These are phyloP conservation scores for Omphaloscelis lunosa DNA, from an alignment of 2,888 invertebrate species.

Conservation along the genomic window DNA sequence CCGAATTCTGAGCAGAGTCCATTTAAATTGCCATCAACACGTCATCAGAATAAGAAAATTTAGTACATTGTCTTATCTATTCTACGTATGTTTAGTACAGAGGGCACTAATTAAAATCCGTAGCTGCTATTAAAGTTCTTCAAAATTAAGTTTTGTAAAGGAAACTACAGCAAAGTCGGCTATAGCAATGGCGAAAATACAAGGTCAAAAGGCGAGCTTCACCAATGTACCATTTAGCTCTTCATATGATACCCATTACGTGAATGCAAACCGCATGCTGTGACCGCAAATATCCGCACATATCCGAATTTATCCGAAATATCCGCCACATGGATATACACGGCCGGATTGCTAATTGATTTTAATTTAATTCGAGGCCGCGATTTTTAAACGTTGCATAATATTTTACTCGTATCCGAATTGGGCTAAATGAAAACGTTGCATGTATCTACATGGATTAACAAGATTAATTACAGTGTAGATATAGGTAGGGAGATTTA, in stretches of 20 bases:
- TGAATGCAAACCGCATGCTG: slow-evolving; percentile 43
- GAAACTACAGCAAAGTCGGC: neutral
- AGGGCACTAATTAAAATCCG: too few relatives aligned
- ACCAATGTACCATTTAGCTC: slow-evolving; percentile 26
- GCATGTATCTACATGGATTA: slow-evolving; percentile 5
- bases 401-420: slow-evolving; percentile 28
- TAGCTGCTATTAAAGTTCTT: too few relatives aligned
- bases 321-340: slow-evolving; percentile 27
- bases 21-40: too few relatives aligned
- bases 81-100: too few relatives aligned
- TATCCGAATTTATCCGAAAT: slow-evolving; percentile 38
- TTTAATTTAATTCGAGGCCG: slow-evolving; percentile 33
- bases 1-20: too few relatives aligned
- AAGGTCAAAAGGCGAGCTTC: slow-evolving; percentile 7
- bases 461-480: slow-evolving; percentile 6
- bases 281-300: slow-evolving; percentile 37
- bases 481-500: too few relatives aligned
- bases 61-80: too few relatives aligned
- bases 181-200: neutral
- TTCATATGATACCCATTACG: slow-evolving; percentile 43
- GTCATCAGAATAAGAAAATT: too few relatives aligned
- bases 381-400: slow-evolving; percentile 34
- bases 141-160: neutral
- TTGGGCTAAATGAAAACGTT: slow-evolving; percentile 13
- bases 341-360: slow-evolving; percentile 44